These are phyloP conservation scores for Batillaria attramentaria DNA, from an alignment of 1,140 invertebrate genomes.

Conservation along the genomic window DNA sequence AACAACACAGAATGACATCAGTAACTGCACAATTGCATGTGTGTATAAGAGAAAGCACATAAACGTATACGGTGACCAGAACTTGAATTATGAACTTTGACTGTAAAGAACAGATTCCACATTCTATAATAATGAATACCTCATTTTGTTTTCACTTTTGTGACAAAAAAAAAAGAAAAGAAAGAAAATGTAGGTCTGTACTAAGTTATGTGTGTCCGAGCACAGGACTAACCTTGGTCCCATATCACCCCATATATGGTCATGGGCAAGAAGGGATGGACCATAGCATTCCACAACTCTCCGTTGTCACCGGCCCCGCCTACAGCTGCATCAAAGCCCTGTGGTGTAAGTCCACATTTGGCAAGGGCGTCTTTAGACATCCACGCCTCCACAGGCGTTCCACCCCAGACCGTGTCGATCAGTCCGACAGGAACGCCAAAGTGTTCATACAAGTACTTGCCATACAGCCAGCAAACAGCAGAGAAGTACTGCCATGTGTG, in stretches of 20 bases:
- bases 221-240: slow-evolving; percentile 66
- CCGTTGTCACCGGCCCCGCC: slow-evolving; percentile 11
- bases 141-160: too few relatives aligned
- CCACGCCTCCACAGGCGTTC: slow-evolving; percentile 59
- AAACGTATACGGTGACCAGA: too few relatives aligned
- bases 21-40: too few relatives aligned
- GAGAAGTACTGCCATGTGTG: slow-evolving; percentile 48
- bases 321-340: too few relatives aligned
- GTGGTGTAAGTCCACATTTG: slow-evolving; percentile 16
- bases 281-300: slow-evolving; percentile 64
- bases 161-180: too few relatives aligned
- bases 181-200: too few relatives aligned
- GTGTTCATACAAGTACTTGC: slow-evolving; percentile 48
- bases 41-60: too few relatives aligned
- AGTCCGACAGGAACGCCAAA: slow-evolving; percentile 55
- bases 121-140: too few relatives aligned
- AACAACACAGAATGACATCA: too few relatives aligned
- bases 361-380: slow-evolving; percentile 32
- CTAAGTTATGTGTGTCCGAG: too few relatives aligned
- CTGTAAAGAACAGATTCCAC: too few relatives aligned
- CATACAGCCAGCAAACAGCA: slow-evolving; percentile 63
- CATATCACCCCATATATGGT: slow-evolving; percentile 63
- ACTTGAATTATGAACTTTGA: too few relatives aligned
- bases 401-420: slow-evolving; percentile 53
- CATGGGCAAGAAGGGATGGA: slow-evolving; percentile 58